phyloP scores from a whole-genome alignment of 2,888 invertebrate species.

The Ornithoptera alexandrae region DNA sequence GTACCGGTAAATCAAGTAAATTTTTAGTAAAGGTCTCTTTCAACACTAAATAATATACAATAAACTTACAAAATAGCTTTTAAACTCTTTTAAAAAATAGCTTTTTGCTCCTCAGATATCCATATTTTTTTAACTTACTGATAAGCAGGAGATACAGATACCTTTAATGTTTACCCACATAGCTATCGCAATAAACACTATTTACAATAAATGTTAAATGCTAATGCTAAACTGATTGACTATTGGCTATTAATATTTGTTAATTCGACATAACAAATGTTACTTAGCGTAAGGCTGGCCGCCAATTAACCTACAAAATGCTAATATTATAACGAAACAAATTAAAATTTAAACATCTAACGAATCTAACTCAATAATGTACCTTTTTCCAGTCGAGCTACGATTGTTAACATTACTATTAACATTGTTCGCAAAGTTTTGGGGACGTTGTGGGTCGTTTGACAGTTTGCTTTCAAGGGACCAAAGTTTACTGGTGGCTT shows the following conservation, averaged over 20 bases:
- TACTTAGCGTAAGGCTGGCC: neutral
- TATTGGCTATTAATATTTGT: neutral
- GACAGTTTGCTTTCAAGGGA: conserved; percentile 55
- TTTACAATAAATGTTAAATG: too few relatives aligned
- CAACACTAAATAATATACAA: too few relatives aligned
- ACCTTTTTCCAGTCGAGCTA: conserved; percentile 32
- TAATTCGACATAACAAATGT: neutral
- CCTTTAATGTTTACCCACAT: too few relatives aligned
- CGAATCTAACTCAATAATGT: conserved; percentile 30
- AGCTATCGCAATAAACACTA: too few relatives aligned
- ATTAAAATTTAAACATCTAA: conserved; percentile 30
- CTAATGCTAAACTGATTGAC: too few relatives aligned
- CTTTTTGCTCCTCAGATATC: too few relatives aligned
- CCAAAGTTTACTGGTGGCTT: conserved; percentile 54
- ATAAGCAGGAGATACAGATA: too few relatives aligned
- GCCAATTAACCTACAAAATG: neutral
- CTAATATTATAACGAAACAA: neutral
- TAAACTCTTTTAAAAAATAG: too few relatives aligned
- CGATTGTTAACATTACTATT: conserved; percentile 51
- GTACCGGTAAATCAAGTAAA: too few relatives aligned
- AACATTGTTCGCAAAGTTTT: conserved; percentile 45
- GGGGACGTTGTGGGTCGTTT: conserved; percentile 42
- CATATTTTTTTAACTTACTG: too few relatives aligned
- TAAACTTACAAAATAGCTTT: too few relatives aligned
- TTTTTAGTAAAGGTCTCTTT: too few relatives aligned